Evolutionary conservation across 2,797 vertebrate genomes (phyloP).

Genomic region (Sternarchorhynchus goeldii): DNA sequence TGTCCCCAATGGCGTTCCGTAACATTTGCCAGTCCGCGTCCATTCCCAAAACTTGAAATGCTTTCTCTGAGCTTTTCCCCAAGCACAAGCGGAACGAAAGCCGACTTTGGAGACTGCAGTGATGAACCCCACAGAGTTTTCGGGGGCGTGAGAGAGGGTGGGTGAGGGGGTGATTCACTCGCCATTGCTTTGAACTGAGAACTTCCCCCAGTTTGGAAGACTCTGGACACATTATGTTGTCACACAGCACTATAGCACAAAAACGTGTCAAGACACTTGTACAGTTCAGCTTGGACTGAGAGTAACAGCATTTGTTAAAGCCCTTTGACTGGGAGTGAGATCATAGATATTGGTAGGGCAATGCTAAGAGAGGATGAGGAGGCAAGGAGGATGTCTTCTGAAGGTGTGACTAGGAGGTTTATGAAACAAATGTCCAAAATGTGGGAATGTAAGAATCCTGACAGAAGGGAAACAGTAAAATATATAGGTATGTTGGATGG

Average conservation of each 20-base stretch:
- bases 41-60: slow-evolving; percentile 23
- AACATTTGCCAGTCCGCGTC: slow-evolving; percentile 9
- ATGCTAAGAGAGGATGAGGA: neutral
- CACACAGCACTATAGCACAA: slow-evolving; percentile 16
- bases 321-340: slow-evolving; percentile 16
- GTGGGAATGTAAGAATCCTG: neutral
- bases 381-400: neutral
- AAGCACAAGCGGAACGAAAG: slow-evolving; percentile 26
- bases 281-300: slow-evolving; percentile 4
- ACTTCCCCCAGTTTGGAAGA: slow-evolving; percentile 10
- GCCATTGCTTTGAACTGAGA: slow-evolving; percentile 15
- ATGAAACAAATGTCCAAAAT: neutral
- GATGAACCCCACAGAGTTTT: slow-evolving; percentile 29
- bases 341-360: neutral
- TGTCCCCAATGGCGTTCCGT: slow-evolving; percentile 1
- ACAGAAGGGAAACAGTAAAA: neutral
- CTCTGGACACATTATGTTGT: slow-evolving; percentile 35
- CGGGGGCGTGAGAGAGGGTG: neutral
- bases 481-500: neutral
- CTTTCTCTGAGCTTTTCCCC: slow-evolving; percentile 2
- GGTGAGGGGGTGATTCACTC: neutral
- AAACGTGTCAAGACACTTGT: slow-evolving; percentile 15
- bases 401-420: neutral
- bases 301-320: slow-evolving; percentile 26
- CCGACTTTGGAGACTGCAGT: slow-evolving; percentile 25